A percentile compares a stretch with the other conserved stretches of the same genome.
Conservation (phyloP, 2,888 invertebrate genomes). For the Nomada lathburiana region DNA sequence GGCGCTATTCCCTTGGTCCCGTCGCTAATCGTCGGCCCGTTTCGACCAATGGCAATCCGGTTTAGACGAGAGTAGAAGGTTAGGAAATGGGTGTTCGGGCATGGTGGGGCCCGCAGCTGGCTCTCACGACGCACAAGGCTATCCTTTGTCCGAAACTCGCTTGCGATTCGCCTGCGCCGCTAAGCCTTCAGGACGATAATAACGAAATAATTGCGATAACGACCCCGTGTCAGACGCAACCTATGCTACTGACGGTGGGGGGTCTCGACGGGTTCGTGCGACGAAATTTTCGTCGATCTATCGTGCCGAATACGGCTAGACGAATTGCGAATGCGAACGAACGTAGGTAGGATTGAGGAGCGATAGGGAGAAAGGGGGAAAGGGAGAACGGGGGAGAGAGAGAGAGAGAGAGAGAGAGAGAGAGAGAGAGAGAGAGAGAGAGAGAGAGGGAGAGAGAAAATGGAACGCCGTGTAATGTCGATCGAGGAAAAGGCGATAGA, state of each 20-base stretch:
- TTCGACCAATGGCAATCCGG: constrained; percentile 76
- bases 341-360: too few species aligned
- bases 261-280: not conserved
- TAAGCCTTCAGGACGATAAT: constrained; percentile 63
- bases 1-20: constrained; percentile 67
- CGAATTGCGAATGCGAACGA: too few species aligned
- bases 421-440: not conserved
- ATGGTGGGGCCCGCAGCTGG: constrained; percentile 66
- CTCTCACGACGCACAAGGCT: constrained; percentile 79
- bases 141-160: constrained; percentile 83
- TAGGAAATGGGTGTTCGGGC: constrained; percentile 75
- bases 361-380: not conserved
- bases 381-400: not conserved
- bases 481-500: not conserved
- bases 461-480: not conserved
- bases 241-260: constrained; percentile 8
- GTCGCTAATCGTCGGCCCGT: constrained; percentile 73
- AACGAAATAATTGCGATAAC: constrained; percentile 69
- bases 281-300: constrained; percentile 19
- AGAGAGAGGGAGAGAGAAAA: not conserved
- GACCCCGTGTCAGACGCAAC: constrained; percentile 34
- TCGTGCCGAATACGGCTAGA: not conserved
- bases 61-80: constrained; percentile 75
- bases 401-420: too few species aligned
- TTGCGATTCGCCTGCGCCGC: constrained; percentile 66